Evolutionary conservation across 2,888 invertebrate genomes (phyloP).

Genomic region (Meliscaeva auricollis): DNA sequence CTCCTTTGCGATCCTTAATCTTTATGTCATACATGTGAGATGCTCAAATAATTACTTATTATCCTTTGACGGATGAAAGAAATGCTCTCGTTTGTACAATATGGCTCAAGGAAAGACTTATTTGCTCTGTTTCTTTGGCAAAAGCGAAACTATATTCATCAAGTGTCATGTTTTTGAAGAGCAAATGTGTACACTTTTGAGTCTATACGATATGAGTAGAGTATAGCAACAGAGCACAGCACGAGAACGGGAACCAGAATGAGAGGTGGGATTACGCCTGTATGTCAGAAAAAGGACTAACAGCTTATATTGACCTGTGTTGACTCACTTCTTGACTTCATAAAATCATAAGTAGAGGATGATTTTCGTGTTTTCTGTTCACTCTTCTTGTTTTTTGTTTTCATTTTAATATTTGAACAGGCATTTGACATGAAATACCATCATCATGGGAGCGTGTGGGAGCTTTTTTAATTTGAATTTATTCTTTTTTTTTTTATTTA

Average conservation of each 20-base stretch:
- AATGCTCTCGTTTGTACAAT: slow-evolving; percentile 32
- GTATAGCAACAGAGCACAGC: not conserved
- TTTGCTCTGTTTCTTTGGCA: slow-evolving; percentile 55
- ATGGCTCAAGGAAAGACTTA: slow-evolving; percentile 49
- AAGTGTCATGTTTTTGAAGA: slow-evolving; percentile 50
- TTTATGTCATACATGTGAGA: slow-evolving; percentile 45
- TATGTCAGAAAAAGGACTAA: slow-evolving; percentile 31
- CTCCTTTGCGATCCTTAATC: slow-evolving; percentile 50
- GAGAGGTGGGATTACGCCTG: not conserved
- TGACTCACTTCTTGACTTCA: slow-evolving; percentile 64
- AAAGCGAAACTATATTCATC: slow-evolving; percentile 48
- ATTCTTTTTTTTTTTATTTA: too few relatives aligned
- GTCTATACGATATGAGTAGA: not conserved
- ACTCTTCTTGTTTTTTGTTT: not conserved
- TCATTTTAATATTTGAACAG: slow-evolving; percentile 5
- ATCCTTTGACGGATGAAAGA: slow-evolving; percentile 58
- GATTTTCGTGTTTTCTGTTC: slow-evolving; percentile 4
- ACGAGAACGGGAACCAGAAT: not conserved
- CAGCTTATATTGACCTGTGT: slow-evolving; percentile 69
- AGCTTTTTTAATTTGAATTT: not conserved
- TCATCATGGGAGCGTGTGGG: not conserved
- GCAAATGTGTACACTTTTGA: slow-evolving; percentile 17
- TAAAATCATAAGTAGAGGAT: slow-evolving; percentile 29
- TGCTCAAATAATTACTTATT: slow-evolving; percentile 62
- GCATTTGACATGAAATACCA: slow-evolving; percentile 14